Percentiles rank a stretch among this genome's conserved stretches.
Evolutionary conservation across 2,888 invertebrate genomes (phyloP).

Genomic region (Thelaira solivaga): DNA sequence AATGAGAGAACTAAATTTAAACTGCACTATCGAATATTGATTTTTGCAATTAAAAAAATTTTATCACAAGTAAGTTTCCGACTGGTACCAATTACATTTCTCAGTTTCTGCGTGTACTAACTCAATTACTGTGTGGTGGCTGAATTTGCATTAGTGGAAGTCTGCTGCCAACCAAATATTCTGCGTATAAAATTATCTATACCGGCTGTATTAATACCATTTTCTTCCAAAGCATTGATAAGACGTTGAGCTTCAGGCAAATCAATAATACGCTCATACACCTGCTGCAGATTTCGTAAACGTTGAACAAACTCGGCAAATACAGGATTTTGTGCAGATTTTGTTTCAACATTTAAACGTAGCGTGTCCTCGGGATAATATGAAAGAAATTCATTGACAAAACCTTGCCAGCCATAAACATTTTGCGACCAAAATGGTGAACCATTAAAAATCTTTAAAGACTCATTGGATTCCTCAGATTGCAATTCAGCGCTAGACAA

Average conservation of each 20-base stretch:
- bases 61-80: too few species aligned
- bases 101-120: not conserved
- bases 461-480: conserved; percentile 66
- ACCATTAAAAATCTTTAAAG: conserved; percentile 66
- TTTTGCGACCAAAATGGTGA: conserved; percentile 67
- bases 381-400: conserved; percentile 69
- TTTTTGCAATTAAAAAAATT: too few species aligned
- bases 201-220: conserved; percentile 67
- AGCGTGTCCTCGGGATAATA: conserved; percentile 69
- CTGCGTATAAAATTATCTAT: conserved; percentile 70
- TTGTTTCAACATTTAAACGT: conserved; percentile 66
- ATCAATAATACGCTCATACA: conserved; percentile 71
- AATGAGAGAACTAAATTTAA: too few species aligned
- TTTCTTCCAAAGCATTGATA: conserved; percentile 64
- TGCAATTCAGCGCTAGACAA: conserved; percentile 64
- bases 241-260: conserved; percentile 66
- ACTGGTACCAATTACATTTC: not conserved
- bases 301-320: conserved; percentile 70
- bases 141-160: not conserved
- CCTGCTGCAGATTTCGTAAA: conserved; percentile 66
- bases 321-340: conserved; percentile 66
- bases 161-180: conserved; percentile 69
- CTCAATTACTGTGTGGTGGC: not conserved
- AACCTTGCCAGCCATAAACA: conserved; percentile 72
- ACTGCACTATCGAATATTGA: too few species aligned